Conservation (phyloP, 1,140 invertebrate genomes). For the Eufriesea mexicana region DNA sequence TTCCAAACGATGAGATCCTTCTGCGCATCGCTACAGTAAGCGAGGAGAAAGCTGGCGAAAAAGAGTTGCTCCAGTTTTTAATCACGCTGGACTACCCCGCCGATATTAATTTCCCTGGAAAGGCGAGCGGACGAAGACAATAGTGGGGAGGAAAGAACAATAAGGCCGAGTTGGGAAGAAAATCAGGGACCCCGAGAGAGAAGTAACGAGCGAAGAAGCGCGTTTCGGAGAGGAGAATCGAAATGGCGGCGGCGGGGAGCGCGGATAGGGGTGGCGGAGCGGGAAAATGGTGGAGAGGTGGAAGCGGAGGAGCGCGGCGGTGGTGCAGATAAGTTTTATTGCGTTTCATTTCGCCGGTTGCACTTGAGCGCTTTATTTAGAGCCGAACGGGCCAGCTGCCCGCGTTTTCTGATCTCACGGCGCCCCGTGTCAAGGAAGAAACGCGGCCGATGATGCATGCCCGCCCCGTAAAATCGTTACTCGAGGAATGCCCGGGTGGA, state of each 20-base stretch:
- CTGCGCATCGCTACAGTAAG: too few relatives aligned
- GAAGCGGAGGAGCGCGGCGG: too few relatives aligned
- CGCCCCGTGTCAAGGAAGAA: conserved; percentile 49
- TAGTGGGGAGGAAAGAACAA: not conserved
- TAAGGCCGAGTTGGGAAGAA: not conserved
- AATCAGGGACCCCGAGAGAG: not conserved
- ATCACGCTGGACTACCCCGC: not conserved
- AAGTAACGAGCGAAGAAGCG: not conserved
- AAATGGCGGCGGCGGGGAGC: not conserved
- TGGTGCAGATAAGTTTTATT: conserved; percentile 48
- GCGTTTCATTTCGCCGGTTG: conserved; percentile 33
- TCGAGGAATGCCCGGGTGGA: not conserved
- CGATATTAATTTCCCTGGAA: not conserved
- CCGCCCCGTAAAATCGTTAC: conserved; percentile 23
- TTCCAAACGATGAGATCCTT: too few relatives aligned
- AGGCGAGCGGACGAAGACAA: not conserved
- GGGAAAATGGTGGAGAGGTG: not conserved
- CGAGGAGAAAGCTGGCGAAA: not conserved
- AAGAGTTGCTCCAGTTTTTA: not conserved
- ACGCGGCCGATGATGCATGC: conserved; percentile 40
- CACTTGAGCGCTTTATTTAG: conserved; percentile 51
- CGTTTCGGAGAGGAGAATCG: not conserved
- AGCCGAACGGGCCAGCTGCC: conserved; percentile 38
- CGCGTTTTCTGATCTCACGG: conserved; percentile 32
- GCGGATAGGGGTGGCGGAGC: too few relatives aligned